These are phyloP conservation scores for Cebidichthys violaceus DNA, from an alignment of 2,113 vertebrate species.

Conservation along the genomic window DNA sequence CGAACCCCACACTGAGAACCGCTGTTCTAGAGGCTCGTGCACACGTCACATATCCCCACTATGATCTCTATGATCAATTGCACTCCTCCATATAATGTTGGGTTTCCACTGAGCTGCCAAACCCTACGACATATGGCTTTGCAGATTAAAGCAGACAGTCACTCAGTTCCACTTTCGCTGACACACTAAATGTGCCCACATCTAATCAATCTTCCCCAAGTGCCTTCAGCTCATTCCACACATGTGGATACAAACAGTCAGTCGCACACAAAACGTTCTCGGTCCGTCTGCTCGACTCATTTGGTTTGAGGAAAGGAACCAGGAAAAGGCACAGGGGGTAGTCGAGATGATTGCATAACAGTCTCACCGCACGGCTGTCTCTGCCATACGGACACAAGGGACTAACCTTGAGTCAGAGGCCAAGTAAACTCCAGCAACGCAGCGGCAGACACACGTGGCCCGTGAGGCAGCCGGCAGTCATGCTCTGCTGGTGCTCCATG, in stretches of 20 bases:
- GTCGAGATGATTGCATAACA: constrained; percentile 44
- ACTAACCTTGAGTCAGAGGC: constrained; percentile 64
- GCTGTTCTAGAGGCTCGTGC: constrained; percentile 13
- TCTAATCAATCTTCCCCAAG: constrained; percentile 58
- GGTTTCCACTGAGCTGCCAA: constrained; percentile 34
- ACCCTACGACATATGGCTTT: constrained; percentile 27
- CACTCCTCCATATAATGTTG: constrained; percentile 33
- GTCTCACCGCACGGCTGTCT: constrained; percentile 39
- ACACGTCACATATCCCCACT: constrained; percentile 20
- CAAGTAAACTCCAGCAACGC: constrained; percentile 59
- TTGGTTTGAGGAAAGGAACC: constrained; percentile 32
- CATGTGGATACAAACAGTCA: constrained; percentile 14
- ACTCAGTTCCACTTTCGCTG: constrained; percentile 55
- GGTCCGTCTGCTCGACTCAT: constrained; percentile 50
- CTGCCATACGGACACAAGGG: constrained; percentile 55
- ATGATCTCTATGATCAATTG: constrained; percentile 48
- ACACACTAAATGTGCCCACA: constrained; percentile 50
- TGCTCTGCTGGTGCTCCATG: constrained; percentile 21
- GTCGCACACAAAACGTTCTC: constrained; percentile 1
- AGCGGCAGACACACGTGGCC: constrained; percentile 46
- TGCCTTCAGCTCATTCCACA: constrained; percentile 21
- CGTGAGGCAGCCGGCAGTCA: constrained; percentile 9
- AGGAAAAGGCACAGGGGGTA: constrained; percentile 11
- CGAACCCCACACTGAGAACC: not conserved
- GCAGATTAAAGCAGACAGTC: constrained; percentile 60